These are phyloP conservation scores for Caenorhabditis briggsae DNA, from an alignment of 1,140 invertebrate genomes.

Conservation along the genomic window DNA sequence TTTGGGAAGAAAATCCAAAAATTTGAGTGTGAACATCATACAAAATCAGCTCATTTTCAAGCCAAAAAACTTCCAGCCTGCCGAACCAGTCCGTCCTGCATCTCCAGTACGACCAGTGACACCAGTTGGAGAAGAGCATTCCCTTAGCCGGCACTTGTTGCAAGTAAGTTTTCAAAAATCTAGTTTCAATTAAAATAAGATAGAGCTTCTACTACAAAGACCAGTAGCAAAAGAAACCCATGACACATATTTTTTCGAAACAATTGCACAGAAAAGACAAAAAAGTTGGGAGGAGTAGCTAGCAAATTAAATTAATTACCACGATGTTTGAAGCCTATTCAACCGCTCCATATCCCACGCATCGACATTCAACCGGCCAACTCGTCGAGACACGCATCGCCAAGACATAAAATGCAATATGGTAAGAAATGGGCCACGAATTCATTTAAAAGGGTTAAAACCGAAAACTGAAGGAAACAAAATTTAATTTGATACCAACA, in stretches of 20 bases:
- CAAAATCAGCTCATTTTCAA: too few relatives aligned
- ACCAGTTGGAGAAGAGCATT: constrained; percentile 54
- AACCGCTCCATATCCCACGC: constrained; percentile 61
- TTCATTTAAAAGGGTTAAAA: neutral
- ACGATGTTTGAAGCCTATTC: constrained; percentile 57
- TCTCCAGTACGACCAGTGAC: constrained; percentile 62
- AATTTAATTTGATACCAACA: neutral
- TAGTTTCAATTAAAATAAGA: neutral
- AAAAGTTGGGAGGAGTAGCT: neutral
- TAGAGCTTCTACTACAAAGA: neutral
- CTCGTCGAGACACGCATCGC: constrained; percentile 53
- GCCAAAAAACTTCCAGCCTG: constrained; percentile 54
- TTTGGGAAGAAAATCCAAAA: too few relatives aligned
- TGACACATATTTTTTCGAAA: neutral
- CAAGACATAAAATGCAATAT: constrained; percentile 47
- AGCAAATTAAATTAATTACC: constrained; percentile 22
- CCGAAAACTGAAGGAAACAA: neutral
- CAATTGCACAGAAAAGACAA: neutral
- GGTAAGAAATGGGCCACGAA: constrained; percentile 34
- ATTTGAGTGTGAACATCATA: too few relatives aligned
- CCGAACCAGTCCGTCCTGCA: constrained; percentile 64
- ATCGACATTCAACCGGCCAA: constrained; percentile 55
- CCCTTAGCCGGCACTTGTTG: constrained; percentile 13
- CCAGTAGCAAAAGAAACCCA: neutral
- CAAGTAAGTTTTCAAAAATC: neutral